phyloP scores from a whole-genome alignment of 1,140 invertebrate species.

The Conus betulinus region DNA sequence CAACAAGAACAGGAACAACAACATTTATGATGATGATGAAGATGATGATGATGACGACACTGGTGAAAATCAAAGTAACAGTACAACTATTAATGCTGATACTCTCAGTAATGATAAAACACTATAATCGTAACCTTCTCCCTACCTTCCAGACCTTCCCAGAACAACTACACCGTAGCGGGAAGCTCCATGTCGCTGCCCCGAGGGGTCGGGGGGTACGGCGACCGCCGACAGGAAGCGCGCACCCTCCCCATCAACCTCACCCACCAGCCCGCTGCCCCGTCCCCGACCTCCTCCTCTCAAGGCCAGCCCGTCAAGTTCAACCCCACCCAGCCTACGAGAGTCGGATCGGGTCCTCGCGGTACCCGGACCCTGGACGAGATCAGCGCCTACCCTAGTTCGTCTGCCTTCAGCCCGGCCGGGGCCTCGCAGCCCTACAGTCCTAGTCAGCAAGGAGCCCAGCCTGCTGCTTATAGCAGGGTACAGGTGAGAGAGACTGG shows the following conservation, averaged over 20 bases:
- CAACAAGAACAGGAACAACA: too few species aligned
- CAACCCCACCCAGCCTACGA: constrained; percentile 38
- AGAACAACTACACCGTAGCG: constrained; percentile 21
- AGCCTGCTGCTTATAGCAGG: background rate
- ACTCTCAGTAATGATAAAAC: too few species aligned
- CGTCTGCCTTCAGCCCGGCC: constrained; percentile 18
- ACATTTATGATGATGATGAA: too few species aligned
- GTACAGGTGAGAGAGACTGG: background rate
- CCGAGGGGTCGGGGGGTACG: constrained; percentile 26
- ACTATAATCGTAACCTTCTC: too few species aligned
- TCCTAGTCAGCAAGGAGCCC: background rate
- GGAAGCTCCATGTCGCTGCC: constrained; percentile 41
- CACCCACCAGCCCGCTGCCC: background rate
- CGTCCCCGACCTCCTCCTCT: background rate
- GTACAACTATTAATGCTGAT: too few species aligned
- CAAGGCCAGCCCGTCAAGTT: constrained; percentile 23
- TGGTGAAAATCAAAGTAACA: too few species aligned
- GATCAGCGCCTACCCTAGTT: background rate
- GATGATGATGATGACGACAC: too few species aligned
- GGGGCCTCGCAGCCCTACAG: background rate
- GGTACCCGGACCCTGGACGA: constrained; percentile 14
- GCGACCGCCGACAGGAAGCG: background rate
- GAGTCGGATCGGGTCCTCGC: constrained; percentile 33
- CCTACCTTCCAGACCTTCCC: background rate
- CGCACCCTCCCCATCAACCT: constrained; percentile 21